Conservation (phyloP, 2,113 vertebrate genomes). For the Serilophus lunatus region DNA sequence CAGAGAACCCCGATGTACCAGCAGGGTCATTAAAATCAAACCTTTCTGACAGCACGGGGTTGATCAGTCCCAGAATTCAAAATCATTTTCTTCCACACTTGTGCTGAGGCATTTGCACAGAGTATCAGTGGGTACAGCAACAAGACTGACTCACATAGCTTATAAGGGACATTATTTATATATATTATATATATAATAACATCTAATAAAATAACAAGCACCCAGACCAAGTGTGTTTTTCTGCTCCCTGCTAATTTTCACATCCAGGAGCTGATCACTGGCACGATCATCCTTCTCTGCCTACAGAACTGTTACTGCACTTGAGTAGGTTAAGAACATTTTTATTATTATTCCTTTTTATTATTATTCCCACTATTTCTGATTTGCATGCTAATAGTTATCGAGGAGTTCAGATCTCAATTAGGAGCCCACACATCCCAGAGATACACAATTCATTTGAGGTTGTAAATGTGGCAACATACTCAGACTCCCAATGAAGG, state of each 20-base stretch:
- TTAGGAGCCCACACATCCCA: slow-evolving; percentile 8
- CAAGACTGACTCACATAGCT: neutral
- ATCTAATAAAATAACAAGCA: neutral
- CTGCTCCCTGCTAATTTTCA: neutral
- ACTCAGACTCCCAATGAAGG: neutral
- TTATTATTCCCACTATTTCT: slow-evolving; percentile 9
- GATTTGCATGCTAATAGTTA: slow-evolving; percentile 33
- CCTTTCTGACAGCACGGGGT: neutral
- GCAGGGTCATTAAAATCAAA: neutral
- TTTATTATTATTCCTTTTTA: neutral
- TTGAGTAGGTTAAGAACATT: slow-evolving; percentile 11
- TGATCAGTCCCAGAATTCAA: neutral
- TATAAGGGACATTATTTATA: neutral
- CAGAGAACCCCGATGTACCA: neutral
- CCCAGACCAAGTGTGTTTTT: neutral
- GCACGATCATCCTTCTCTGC: neutral
- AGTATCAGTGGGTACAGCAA: neutral
- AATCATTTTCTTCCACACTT: neutral
- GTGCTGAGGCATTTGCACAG: neutral
- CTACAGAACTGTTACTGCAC: neutral
- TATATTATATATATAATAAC: neutral
- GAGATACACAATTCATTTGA: neutral
- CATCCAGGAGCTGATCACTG: neutral
- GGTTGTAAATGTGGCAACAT: neutral
- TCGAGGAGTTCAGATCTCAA: slow-evolving; percentile 9